phyloP scores from a whole-genome alignment of 1,140 invertebrate genomes.

The Aphelenchoides avenae region DNA sequence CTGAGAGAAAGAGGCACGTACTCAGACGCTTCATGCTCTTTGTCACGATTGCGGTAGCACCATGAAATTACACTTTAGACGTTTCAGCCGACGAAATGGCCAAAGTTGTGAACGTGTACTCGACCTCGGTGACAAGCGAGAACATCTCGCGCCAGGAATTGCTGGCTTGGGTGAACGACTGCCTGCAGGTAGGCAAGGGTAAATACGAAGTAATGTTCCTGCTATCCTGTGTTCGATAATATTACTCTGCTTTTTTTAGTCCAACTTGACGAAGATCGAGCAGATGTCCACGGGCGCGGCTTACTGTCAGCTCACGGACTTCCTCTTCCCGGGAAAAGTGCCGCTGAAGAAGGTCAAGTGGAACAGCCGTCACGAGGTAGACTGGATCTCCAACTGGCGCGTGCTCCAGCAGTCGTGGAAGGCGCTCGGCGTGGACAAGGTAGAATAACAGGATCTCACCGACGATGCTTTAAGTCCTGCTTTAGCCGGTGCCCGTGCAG shows the following conservation, averaged over 20 bases:
- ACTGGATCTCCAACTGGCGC: too few species aligned
- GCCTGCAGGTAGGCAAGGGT: conserved; percentile 67
- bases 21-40: too few species aligned
- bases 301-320: conserved; percentile 86
- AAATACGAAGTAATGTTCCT: conserved; percentile 11
- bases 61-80: too few species aligned
- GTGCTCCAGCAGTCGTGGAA: too few species aligned
- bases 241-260: conserved; percentile 11
- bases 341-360: conserved; percentile 93
- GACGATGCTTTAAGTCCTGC: conserved; percentile 2
- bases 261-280: conserved; percentile 79
- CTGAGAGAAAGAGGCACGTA: too few species aligned
- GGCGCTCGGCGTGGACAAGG: too few species aligned
- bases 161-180: conserved; percentile 95
- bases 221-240: background rate
- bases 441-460: conserved; percentile 60
- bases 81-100: too few species aligned
- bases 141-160: conserved; percentile 97
- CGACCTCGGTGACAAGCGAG: conserved; percentile 84
- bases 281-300: conserved; percentile 79
- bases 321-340: conserved; percentile 86
- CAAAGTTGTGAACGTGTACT: conserved; percentile 42
- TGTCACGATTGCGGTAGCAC: too few species aligned
- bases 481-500: conserved; percentile 90
- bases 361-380: conserved; percentile 91